Evolutionary conservation across 2,113 vertebrate species (phyloP).

Genomic region (Andinoacara biseriatus): DNA sequence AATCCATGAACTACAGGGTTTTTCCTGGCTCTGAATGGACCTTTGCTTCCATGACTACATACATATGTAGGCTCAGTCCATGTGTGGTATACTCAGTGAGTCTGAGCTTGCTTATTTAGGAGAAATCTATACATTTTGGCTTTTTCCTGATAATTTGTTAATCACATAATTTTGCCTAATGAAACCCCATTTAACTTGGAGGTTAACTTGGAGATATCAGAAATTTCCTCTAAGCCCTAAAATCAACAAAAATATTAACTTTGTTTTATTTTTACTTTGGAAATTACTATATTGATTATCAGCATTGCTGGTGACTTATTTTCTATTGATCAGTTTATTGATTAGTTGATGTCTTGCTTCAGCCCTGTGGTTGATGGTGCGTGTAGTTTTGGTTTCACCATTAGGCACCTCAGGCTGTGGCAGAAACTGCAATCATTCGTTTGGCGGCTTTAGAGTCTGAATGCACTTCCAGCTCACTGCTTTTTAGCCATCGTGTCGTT

Average conservation of each 20-base stretch:
- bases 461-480: slow-evolving; percentile 46
- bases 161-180: background rate
- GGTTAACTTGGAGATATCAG: background rate
- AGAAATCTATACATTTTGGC: background rate
- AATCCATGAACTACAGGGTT: background rate
- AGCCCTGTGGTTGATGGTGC: background rate
- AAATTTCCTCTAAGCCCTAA: background rate
- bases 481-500: slow-evolving; percentile 34
- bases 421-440: slow-evolving; percentile 32
- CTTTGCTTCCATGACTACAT: background rate
- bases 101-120: background rate
- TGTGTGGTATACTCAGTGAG: background rate
- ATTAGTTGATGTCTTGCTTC: background rate
- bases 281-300: background rate
- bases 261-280: background rate
- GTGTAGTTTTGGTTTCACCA: background rate
- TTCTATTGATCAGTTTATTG: background rate
- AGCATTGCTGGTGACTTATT: background rate
- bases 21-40: background rate
- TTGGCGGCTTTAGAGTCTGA: slow-evolving; percentile 18
- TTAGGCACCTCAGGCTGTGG: slow-evolving; percentile 10
- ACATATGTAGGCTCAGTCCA: background rate
- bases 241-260: background rate
- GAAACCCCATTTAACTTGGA: background rate
- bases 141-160: background rate